Base-by-base conservation (phyloP, 2,888 invertebrate genomes). In the Drosophila colorata region DNA sequence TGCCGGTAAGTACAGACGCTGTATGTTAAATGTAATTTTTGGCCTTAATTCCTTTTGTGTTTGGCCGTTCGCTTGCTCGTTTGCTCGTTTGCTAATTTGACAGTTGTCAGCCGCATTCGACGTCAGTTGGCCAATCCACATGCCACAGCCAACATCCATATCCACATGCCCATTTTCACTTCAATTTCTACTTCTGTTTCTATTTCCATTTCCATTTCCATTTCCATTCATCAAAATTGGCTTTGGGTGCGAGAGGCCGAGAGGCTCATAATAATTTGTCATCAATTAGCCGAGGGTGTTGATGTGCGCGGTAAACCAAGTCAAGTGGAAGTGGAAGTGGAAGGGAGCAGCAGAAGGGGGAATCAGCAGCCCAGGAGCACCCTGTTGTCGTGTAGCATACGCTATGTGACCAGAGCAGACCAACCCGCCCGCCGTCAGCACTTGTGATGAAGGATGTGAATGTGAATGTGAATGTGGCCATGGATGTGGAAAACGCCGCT, bases 281-380 rank as follows among this genome's bases (percentile, higher is more conserved):
- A 87, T 88, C 87, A 88, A 87, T 87, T 88, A 87, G 87, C 87
- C 41, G 81, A 88, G 87, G 88, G 87, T 87, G 87, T 87, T 87
- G 88, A 87, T 83, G 83, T 80, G 81, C 79, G 88, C 74, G 88
- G 87, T 87, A 85, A 87, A 78, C 87, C 87, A 87, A 88, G n/a
- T n/a, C n/a, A n/a, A n/a, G n/a, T n/a, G n/a, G n/a, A n/a, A n/a
- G n/a, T n/a, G n/a, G n/a, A n/a, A n/a, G 85, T 87, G 88, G 85
- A 88, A 87, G 70, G 49, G 49, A 57, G 65, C 63, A 56, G 57
- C 59, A 56, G 53, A 38, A 20, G 41, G 41, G 37, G 37, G 28
- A 13, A 41, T 37, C 47, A 46, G 41, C 16, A 35, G 35, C 18
- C 9, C 46, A 35, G 47, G 40, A 69, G 75, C 80, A 82, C 86